Evolutionary conservation across 2,888 invertebrate genomes (phyloP).

Genomic region (Brachypterus glaber): DNA sequence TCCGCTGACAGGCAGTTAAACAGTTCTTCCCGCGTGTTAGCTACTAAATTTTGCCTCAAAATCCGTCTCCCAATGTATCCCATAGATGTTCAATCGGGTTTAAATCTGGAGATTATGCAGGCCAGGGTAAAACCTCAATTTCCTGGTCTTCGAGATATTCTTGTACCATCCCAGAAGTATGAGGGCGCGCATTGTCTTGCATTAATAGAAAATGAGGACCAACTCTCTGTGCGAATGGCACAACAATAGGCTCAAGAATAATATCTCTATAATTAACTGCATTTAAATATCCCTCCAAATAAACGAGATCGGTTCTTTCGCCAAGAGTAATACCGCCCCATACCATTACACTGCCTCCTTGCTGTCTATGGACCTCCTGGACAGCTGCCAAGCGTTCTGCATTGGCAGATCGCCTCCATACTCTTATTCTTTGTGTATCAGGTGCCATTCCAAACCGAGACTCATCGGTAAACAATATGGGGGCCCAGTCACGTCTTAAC

Average conservation of each 20-base stretch:
- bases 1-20: conserved; percentile 2
- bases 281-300: no score
- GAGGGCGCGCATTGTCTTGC: conserved; percentile 18
- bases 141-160: conserved; percentile 7
- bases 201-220: conserved; percentile 15
- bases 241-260: conserved; percentile 14
- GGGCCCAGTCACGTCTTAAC: conserved; percentile 10
- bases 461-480: conserved; percentile 16
- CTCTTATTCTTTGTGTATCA: conserved; percentile 11
- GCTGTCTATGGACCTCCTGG: conserved; percentile 13
- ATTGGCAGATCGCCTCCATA: conserved; percentile 12
- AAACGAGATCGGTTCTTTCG: no score
- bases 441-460: conserved; percentile 14
- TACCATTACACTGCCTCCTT: conserved; percentile 14
- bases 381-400: conserved; percentile 10
- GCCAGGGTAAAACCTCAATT: conserved; percentile 13
- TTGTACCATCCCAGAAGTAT: conserved; percentile 6
- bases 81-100: conserved; percentile 19
- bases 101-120: conserved; percentile 15
- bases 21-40: conserved; percentile 1
- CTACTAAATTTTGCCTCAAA: conserved; percentile 1
- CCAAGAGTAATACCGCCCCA: conserved; percentile 14
- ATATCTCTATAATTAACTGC: no score
- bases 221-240: conserved; percentile 11
- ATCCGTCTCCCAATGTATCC: no score